Evolutionary conservation across 2,888 invertebrate species (phyloP).

Genomic region (Erebia aethiops): DNA sequence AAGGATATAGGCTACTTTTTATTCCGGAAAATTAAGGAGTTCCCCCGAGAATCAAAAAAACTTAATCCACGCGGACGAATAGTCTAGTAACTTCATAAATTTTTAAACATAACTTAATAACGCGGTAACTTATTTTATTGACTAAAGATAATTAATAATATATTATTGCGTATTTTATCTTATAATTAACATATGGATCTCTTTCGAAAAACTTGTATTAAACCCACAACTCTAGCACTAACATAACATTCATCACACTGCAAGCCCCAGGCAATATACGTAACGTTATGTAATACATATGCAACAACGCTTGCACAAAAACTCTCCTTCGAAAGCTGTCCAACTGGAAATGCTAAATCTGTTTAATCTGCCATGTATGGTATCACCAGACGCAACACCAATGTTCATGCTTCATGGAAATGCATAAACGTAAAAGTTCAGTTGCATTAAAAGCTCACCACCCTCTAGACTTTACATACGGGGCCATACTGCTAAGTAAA

Average conservation of each 20-base stretch:
- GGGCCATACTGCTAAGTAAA: slow-evolving; percentile 30
- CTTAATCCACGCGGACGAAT: no score
- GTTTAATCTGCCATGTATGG: slow-evolving; percentile 73
- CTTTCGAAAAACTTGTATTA: slow-evolving; percentile 18
- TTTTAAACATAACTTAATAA: no score
- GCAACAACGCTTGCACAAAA: slow-evolving; percentile 59
- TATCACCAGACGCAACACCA: slow-evolving; percentile 50
- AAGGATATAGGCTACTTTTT: no score
- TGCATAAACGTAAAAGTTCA: slow-evolving; percentile 37
- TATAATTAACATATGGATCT: slow-evolving; percentile 7
- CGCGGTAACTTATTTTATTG: not conserved
- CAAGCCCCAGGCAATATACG: slow-evolving; percentile 27
- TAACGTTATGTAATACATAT: slow-evolving; percentile 60
- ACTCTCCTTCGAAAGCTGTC: slow-evolving; percentile 71
- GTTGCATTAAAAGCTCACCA: slow-evolving; percentile 35
- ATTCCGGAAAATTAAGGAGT: no score
- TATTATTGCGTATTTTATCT: slow-evolving; percentile 1
- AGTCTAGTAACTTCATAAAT: no score
- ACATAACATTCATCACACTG: slow-evolving; percentile 25
- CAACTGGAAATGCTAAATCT: slow-evolving; percentile 72
- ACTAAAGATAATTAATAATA: not conserved
- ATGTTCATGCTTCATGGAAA: slow-evolving; percentile 48
- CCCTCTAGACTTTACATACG: slow-evolving; percentile 31
- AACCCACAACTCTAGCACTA: slow-evolving; percentile 20
- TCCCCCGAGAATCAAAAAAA: no score